Conservation (phyloP, 2,888 invertebrate genomes). For the Drosophila histrio region DNA sequence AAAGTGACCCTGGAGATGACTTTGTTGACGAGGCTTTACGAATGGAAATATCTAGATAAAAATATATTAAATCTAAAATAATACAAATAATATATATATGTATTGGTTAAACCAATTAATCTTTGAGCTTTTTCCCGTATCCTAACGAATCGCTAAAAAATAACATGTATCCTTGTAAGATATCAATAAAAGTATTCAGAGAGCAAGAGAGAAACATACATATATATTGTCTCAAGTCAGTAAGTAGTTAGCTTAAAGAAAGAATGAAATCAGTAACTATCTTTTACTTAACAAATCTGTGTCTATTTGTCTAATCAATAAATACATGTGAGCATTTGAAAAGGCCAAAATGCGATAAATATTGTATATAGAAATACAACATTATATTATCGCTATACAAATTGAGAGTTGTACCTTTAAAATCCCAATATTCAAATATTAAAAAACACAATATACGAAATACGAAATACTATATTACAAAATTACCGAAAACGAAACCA, state of each 20-base stretch:
- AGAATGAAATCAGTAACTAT: not conserved
- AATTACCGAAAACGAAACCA: slow-evolving; percentile 48
- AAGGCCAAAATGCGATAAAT: slow-evolving; percentile 45
- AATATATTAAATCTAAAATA: not conserved
- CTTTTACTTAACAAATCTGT: slow-evolving; percentile 12
- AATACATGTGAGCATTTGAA: slow-evolving; percentile 8
- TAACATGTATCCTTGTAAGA: slow-evolving; percentile 8
- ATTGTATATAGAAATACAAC: slow-evolving; percentile 19
- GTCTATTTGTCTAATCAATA: slow-evolving; percentile 29
- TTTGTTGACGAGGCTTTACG: not conserved
- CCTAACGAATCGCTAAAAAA: not conserved
- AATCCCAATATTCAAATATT: slow-evolving; percentile 32
- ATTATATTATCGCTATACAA: slow-evolving; percentile 23
- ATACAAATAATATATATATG: not conserved
- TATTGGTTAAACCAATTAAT: slow-evolving; percentile 48
- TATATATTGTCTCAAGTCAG: not conserved
- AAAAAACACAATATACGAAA: slow-evolving; percentile 4
- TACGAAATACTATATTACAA: slow-evolving; percentile 21
- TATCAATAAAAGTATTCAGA: not conserved
- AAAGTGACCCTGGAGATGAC: not conserved
- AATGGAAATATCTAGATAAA: slow-evolving; percentile 1
- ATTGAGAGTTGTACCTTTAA: slow-evolving; percentile 76
- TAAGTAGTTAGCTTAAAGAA: slow-evolving; percentile 31
- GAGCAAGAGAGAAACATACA: not conserved
- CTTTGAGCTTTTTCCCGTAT: slow-evolving; percentile 6